A percentile compares a stretch with the other conserved stretches of the same genome.
Evolutionary conservation across 1,140 invertebrate genomes (phyloP).

Genomic region (Leptinotarsa texana): DNA sequence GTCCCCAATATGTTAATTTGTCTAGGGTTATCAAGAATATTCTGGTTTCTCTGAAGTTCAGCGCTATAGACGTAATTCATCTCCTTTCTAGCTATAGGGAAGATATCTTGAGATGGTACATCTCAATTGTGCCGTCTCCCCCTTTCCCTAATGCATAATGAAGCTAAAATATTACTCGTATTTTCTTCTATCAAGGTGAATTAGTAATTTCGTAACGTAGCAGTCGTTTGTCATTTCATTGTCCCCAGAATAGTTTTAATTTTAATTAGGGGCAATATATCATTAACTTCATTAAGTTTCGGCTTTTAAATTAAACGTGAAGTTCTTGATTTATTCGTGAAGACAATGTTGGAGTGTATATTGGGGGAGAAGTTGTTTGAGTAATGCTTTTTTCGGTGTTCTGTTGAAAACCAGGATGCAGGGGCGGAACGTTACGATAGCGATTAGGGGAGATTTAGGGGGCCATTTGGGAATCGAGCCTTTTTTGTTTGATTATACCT

Average conservation of each 20-base stretch:
- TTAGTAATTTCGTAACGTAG: not conserved
- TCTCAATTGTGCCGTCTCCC: not conserved
- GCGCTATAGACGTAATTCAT: too few species aligned
- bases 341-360: not conserved
- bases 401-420: not conserved
- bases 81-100: too few species aligned
- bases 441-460: not conserved
- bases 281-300: slow-evolving; percentile 15
- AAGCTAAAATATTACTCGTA: not conserved
- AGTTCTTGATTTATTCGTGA: slow-evolving; percentile 10
- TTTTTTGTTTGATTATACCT: not conserved
- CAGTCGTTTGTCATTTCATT: slow-evolving; percentile 3
- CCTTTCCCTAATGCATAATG: not conserved
- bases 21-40: too few species aligned
- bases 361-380: slow-evolving; percentile 5
- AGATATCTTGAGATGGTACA: not conserved
- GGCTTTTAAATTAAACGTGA: slow-evolving; percentile 20
- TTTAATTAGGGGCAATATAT: slow-evolving; percentile 15
- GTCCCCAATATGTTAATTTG: too few species aligned
- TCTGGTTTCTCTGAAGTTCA: too few species aligned
- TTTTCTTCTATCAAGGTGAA: not conserved
- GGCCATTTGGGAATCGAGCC: slow-evolving; percentile 1
- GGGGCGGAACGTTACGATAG: not conserved
- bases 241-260: slow-evolving; percentile 11
- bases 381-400: not conserved